Evolutionary conservation across 2,888 invertebrate species (phyloP).

Genomic region (Drosophila rellima): DNA sequence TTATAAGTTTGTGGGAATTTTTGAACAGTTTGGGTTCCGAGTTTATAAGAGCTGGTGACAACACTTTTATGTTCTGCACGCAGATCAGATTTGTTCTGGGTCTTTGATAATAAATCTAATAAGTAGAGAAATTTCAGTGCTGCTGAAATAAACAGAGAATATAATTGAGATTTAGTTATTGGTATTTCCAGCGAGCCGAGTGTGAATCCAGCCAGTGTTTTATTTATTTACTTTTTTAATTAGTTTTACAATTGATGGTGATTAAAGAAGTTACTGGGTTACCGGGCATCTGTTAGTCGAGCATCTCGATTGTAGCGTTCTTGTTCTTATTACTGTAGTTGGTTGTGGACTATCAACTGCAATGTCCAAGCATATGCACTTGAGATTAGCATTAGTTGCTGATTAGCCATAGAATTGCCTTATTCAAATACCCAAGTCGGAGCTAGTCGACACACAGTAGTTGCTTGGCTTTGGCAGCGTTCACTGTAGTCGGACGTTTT

Average conservation of each 20-base stretch:
- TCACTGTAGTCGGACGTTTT: constrained; percentile 4
- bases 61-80: too few relatives aligned
- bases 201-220: too few relatives aligned
- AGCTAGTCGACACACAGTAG: constrained; percentile 21
- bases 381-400: constrained; percentile 38
- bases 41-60: too few relatives aligned
- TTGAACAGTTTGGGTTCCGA: too few relatives aligned
- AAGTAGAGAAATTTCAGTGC: too few relatives aligned
- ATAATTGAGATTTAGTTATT: too few relatives aligned
- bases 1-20: too few relatives aligned
- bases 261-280: neutral
- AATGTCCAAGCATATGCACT: constrained; percentile 35
- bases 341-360: constrained; percentile 8
- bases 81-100: too few relatives aligned
- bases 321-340: neutral
- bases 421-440: constrained; percentile 30
- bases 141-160: too few relatives aligned
- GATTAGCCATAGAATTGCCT: constrained; percentile 30
- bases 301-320: neutral
- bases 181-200: too few relatives aligned
- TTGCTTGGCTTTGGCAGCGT: constrained; percentile 22
- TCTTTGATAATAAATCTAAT: too few relatives aligned
- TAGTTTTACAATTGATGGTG: neutral
- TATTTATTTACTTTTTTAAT: neutral
- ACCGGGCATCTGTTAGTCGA: neutral